Evolutionary conservation across 2,888 invertebrate species (phyloP), one percentile per base, ranked within the genome.

Genomic region (Phyllotreta striolata): DNA sequence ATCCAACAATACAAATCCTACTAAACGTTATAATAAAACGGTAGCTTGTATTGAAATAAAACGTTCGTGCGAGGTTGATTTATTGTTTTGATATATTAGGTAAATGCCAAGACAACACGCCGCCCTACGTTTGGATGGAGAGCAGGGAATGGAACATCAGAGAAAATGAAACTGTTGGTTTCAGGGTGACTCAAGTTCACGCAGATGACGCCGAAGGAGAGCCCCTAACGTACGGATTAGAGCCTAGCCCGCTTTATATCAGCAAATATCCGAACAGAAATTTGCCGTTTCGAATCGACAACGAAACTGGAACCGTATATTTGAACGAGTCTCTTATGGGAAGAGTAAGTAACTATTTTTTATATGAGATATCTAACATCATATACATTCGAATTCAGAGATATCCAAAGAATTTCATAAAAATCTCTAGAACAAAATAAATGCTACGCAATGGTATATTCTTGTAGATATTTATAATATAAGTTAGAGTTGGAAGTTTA

Each of bases 251-350:
- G 12, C 69, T 66, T 54, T 72, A 67, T 54, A 74, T 76, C 12
- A 67, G 69, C 6, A 72, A 76, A 44, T 68, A 70, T 8, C 77
- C 77, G 0, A 83, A 83, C 0, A 81, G 83, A 0, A 85, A 86
- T 3, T 83, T 90, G 14, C 93, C 93, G 0, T 95, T 95, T 78
- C 82, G 85, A 47, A 93, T 95, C 66, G 88, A 95, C 79, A 86
- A 88, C 40, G 82, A 83, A 3, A 90, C 90, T 0, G 95, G 95
- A 37, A 88, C 88, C 4, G 91, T 95, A 56, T 90, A 87, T 73
- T 86, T 94, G 54, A 93, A 93, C 75, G 90, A 93, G 76, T 90
- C 92, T 0, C 84, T 95, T 38, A 80, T 81, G 73, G 91, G 91
- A 77, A 86, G 89, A 84, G 94, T 94, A 83, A 86, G 86, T 81